Percentiles rank a stretch among this genome's conserved stretches.
Conservation (phyloP, 2,888 invertebrate genomes). For the Myathropa florea region DNA sequence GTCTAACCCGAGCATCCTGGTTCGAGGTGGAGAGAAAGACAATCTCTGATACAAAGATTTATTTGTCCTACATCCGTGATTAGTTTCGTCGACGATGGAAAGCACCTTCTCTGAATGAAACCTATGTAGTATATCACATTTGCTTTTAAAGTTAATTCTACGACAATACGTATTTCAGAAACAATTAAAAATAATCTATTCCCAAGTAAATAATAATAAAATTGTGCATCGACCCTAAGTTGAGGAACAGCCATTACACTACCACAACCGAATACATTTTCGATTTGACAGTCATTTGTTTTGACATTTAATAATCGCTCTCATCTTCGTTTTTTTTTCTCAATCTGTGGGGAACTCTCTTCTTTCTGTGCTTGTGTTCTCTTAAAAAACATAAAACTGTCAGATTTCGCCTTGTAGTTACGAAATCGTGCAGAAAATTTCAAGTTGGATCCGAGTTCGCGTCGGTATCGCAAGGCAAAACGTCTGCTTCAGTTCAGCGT, state of each 20-base stretch:
- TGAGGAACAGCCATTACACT: background rate
- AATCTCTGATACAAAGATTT: too few species aligned
- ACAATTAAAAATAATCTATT: too few species aligned
- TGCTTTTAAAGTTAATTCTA: too few species aligned
- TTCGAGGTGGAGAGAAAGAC: too few species aligned
- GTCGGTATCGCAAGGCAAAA: conserved; percentile 6
- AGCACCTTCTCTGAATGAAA: too few species aligned
- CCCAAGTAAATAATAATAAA: too few species aligned
- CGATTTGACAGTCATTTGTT: background rate
- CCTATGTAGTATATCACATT: too few species aligned
- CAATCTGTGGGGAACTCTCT: background rate
- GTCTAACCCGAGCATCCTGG: too few species aligned
- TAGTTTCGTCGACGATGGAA: too few species aligned
- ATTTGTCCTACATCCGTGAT: too few species aligned
- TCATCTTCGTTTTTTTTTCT: background rate
- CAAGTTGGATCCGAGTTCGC: conserved; percentile 40
- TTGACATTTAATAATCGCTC: background rate
- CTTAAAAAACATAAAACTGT: conserved; percentile 65
- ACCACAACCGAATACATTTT: background rate
- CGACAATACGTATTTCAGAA: too few species aligned
- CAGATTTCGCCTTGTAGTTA: conserved; percentile 54
- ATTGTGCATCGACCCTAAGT: background rate
- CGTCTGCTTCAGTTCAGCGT: conserved; percentile 2
- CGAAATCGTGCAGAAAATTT: conserved; percentile 60
- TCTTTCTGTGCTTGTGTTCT: background rate